These are phyloP conservation scores for Eupelmus urozonus DNA, from an alignment of 2,888 invertebrate species.

Conservation along the genomic window DNA sequence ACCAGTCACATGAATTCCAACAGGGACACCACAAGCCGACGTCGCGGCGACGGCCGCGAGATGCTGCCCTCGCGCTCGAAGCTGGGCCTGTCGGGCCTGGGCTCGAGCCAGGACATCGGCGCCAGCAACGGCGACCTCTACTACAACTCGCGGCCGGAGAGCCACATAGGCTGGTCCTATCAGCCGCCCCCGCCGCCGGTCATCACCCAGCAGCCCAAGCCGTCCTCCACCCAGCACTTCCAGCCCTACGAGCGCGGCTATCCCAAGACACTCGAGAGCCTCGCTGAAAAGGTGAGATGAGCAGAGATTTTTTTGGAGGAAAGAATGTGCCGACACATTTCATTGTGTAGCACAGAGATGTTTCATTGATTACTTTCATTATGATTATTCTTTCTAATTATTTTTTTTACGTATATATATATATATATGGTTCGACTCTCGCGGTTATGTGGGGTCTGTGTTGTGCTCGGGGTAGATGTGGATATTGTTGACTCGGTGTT, in stretches of 20 bases:
- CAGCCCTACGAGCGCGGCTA: conserved; percentile 92
- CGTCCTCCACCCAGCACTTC: conserved; percentile 86
- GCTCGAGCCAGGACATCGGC: conserved; percentile 77
- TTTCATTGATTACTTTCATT: neutral
- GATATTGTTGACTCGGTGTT: too few species aligned
- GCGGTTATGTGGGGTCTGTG: too few species aligned
- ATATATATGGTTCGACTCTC: conserved; percentile 33
- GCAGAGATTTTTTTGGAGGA: too few species aligned
- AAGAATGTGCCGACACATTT: too few species aligned
- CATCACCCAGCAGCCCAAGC: conserved; percentile 93
- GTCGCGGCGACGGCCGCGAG: conserved; percentile 88
- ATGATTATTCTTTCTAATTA: neutral
- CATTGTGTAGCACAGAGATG: too few species aligned
- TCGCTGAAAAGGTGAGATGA: conserved; percentile 87
- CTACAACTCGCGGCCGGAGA: conserved; percentile 86
- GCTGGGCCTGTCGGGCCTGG: conserved; percentile 82
- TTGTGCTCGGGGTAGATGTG: neutral
- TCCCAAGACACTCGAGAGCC: conserved; percentile 92
- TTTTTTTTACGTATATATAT: neutral
- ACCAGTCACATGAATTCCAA: too few species aligned
- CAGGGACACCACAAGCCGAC: conserved; percentile 78
- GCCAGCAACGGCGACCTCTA: conserved; percentile 85
- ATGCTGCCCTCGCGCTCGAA: conserved; percentile 88
- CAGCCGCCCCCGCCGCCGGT: conserved; percentile 91
- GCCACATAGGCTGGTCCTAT: conserved; percentile 78